Conservation (phyloP, 2,888 invertebrate species). For the Erebia ligea region DNA sequence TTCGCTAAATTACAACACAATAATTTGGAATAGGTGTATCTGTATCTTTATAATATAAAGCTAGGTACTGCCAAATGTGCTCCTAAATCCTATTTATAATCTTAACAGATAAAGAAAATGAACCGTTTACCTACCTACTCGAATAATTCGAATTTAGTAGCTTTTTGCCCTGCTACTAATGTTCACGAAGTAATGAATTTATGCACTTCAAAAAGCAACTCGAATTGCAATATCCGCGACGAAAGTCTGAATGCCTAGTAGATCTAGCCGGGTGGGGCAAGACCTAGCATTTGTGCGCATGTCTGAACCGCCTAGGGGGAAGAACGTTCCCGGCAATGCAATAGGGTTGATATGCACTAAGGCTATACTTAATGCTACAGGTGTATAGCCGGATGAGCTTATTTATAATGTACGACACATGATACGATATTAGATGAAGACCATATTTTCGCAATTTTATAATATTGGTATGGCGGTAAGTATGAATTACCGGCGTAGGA, state of each 20-base stretch:
- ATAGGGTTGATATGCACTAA: neutral
- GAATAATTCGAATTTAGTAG: neutral
- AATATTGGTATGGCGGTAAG: too few species aligned
- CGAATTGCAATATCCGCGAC: neutral
- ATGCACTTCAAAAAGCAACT: neutral
- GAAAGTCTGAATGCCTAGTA: neutral
- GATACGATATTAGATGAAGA: neutral
- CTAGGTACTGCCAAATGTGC: too few species aligned
- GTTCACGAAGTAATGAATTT: neutral
- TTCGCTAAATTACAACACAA: too few species aligned
- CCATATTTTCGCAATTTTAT: too few species aligned
- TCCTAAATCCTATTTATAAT: too few species aligned
- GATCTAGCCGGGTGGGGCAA: neutral
- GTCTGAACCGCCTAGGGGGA: neutral
- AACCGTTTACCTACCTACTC: too few species aligned
- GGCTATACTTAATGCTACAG: neutral
- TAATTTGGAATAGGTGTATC: too few species aligned
- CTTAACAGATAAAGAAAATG: too few species aligned
- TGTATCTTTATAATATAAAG: too few species aligned
- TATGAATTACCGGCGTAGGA: too few species aligned
- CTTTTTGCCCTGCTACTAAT: neutral
- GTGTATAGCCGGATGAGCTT: neutral
- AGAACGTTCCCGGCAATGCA: neutral
- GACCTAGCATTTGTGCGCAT: conserved; percentile 1
- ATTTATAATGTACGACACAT: neutral